Base-by-base conservation (phyloP, 1,140 invertebrate genomes). In the Papilio glaucus region DNA sequence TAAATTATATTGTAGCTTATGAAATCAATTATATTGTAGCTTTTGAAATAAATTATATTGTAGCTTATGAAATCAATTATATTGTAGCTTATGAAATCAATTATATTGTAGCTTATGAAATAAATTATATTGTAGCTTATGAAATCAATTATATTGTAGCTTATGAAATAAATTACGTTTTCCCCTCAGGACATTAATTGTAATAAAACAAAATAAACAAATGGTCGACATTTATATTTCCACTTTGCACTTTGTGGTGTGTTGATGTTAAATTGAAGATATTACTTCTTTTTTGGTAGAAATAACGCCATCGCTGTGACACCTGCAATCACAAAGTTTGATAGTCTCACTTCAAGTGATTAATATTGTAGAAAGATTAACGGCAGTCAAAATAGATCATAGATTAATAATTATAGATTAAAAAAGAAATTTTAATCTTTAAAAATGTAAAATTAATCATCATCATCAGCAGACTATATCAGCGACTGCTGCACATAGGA, bases 251-350 rank as follows among this genome's bases (percentile, higher is more conserved):
- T 45, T 45, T 45, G 15, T 57, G 39, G 39, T 41, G 10, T 41
- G 49, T 18, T 49, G 18, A 21, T 49, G 21, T 57, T 7, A 57
- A 57, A 10, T 57, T 26, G 21, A 42, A 33, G 13, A 24, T 33
- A 57, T 72, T 72, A 41, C 75, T 76, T 38, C 76, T 78, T 75
- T n/a, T 72, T 73, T 0, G 82, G 82, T 65, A 84, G 62, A 49
- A 84, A 82, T 24, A 81, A 65, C 18, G 74, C 53, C 39, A 80
- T 63, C 1, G 73, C 24, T 9, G 72, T 69, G 4, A 81, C 77
- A 62, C 72, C 82, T 83, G 77, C 33, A 83, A 83, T 72, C 65
- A 73, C 39, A 9, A 71, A 42, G 69, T 24, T 12, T 13, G 21
- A 57, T 10, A 8, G 1, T 49, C 21, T 21, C 12, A 57, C 21